Evolutionary conservation across 1,140 invertebrate species (phyloP).

Genomic region (Aphelinus atriplicis): DNA sequence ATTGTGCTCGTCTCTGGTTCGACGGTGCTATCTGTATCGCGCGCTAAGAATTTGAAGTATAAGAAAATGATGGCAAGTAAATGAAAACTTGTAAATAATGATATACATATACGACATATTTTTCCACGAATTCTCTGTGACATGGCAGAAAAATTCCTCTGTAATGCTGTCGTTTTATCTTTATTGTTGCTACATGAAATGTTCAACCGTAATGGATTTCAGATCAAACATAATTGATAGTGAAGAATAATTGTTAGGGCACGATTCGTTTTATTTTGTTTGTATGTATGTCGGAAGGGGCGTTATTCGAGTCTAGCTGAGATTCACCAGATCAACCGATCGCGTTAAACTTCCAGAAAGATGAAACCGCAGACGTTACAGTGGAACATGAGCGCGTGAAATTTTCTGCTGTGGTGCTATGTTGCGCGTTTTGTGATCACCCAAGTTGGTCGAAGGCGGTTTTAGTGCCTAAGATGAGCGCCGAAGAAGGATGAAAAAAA

Average conservation of each 20-base stretch:
- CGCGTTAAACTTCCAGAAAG: too few species aligned
- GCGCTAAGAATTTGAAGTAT: constrained; percentile 1
- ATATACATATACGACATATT: constrained; percentile 7
- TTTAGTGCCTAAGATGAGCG: constrained; percentile 35
- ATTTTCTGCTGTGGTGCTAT: constrained; percentile 33
- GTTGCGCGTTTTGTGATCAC: neutral
- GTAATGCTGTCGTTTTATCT: constrained; percentile 33
- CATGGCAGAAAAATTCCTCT: constrained; percentile 32
- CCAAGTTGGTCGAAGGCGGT: constrained; percentile 1
- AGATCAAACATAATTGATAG: too few species aligned
- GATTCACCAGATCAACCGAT: too few species aligned
- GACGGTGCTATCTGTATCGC: neutral
- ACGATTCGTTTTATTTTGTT: too few species aligned
- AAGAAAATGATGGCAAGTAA: neutral
- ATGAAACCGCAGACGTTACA: constrained; percentile 32
- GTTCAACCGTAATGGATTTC: constrained; percentile 5
- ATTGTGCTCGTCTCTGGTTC: constrained; percentile 18
- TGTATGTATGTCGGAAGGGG: too few species aligned
- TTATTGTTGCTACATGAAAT: constrained; percentile 16
- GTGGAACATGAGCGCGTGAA: constrained; percentile 15
- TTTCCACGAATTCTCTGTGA: constrained; percentile 21
- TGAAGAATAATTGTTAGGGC: too few species aligned
- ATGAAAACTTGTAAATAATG: constrained; percentile 29
- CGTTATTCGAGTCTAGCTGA: too few species aligned
- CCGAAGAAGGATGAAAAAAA: constrained; percentile 4